Percentiles rank a stretch among this genome's conserved stretches.
Evolutionary conservation across 2,797 vertebrate genomes (phyloP).

Genomic region (Hozukius guyotensis): DNA sequence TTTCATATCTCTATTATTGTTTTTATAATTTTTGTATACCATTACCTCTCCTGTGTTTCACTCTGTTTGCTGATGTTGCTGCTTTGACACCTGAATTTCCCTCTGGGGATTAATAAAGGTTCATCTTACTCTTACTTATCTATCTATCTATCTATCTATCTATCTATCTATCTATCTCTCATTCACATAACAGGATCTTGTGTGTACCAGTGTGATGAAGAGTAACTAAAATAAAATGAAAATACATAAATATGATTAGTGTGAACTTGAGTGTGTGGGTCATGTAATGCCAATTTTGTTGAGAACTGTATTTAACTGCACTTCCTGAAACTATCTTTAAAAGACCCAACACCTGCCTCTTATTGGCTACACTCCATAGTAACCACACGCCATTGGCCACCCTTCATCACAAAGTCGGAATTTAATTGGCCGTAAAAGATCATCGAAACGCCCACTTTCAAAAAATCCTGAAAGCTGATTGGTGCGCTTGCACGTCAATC

Average conservation of each 20-base stretch:
- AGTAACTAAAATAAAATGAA: neutral
- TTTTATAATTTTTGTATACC: too few species aligned
- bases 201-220: neutral
- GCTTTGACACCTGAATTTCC: too few species aligned
- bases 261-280: neutral
- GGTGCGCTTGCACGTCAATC: constrained; percentile 28
- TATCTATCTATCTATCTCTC: neutral
- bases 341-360: constrained; percentile 55
- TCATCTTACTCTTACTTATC: too few species aligned
- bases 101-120: too few species aligned
- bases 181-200: neutral
- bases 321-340: constrained; percentile 87
- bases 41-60: too few species aligned
- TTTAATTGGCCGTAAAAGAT: constrained; percentile 45
- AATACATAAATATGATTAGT: neutral
- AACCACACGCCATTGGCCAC: constrained; percentile 57
- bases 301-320: constrained; percentile 63
- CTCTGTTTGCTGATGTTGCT: too few species aligned
- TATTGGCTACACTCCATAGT: constrained; percentile 68
- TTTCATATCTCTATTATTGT: too few species aligned
- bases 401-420: neutral
- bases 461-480: constrained; percentile 20
- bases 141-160: too few species aligned
- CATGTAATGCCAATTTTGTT: neutral
- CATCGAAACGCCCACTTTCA: neutral